A percentile compares a stretch with the other conserved stretches of the same genome.
phyloP scores from a whole-genome alignment of 2,113 vertebrate genomes.

The Lota lota region DNA sequence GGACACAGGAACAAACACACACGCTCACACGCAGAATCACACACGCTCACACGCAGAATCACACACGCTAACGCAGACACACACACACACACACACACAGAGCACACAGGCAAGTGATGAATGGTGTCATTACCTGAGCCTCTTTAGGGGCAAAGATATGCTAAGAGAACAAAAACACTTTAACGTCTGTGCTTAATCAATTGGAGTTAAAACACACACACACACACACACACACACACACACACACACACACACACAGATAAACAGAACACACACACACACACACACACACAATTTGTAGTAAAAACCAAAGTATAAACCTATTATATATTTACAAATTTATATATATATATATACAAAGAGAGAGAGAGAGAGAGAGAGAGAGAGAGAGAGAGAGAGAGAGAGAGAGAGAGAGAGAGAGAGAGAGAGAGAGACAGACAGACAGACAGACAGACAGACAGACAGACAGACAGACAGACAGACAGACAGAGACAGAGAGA shows the following conservation, averaged over 20 bases:
- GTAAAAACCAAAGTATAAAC: no score
- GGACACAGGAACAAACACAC: neutral
- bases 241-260: slow-evolving; percentile 19
- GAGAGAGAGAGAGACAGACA: no score
- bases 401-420: no score
- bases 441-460: no score
- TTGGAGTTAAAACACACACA: slow-evolving; percentile 44
- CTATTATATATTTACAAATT: no score
- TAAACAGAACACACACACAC: slow-evolving; percentile 18
- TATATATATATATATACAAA: no score
- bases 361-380: no score
- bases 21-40: neutral
- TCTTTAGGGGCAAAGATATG: slow-evolving; percentile 70
- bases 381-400: no score
- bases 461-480: no score
- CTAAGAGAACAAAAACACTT: slow-evolving; percentile 71
- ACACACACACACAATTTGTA: neutral
- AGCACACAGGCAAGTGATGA: slow-evolving; percentile 55
- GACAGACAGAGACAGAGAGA: no score
- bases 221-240: slow-evolving; percentile 6
- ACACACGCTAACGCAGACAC: slow-evolving; percentile 4
- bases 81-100: slow-evolving; percentile 5
- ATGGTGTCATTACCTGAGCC: slow-evolving; percentile 74
- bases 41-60: neutral
- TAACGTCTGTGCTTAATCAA: slow-evolving; percentile 67